phyloP scores from a whole-genome alignment of 2,888 invertebrate species.

The Chrysomela aeneicollis region DNA sequence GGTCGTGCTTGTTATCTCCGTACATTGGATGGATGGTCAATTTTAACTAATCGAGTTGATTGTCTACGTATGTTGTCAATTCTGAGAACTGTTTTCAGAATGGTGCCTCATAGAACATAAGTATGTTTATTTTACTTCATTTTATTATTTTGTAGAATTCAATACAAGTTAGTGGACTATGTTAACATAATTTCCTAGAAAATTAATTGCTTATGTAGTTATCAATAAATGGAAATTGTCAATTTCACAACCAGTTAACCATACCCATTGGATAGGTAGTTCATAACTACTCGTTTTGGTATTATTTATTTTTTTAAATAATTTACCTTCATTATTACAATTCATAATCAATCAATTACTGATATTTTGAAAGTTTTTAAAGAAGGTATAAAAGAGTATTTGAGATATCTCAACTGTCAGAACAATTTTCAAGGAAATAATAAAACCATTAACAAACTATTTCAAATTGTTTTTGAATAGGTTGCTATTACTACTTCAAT shows the following conservation, averaged over 20 bases:
- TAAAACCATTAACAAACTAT: slow-evolving; percentile 31
- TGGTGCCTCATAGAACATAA: slow-evolving; percentile 55
- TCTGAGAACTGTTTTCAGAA: slow-evolving; percentile 56
- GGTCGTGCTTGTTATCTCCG: background rate
- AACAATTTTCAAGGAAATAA: slow-evolving; percentile 30
- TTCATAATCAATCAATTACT: too few species aligned
- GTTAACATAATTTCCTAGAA: slow-evolving; percentile 21
- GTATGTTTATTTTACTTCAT: slow-evolving; percentile 52
- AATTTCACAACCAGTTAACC: slow-evolving; percentile 6
- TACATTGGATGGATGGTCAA: background rate
- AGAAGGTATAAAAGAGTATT: too few species aligned
- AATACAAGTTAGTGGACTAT: slow-evolving; percentile 25
- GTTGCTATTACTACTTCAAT: slow-evolving; percentile 2
- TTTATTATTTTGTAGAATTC: slow-evolving; percentile 41
- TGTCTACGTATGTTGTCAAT: slow-evolving; percentile 52
- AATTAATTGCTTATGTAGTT: slow-evolving; percentile 18
- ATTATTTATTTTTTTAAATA: too few species aligned
- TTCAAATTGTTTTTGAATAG: slow-evolving; percentile 24
- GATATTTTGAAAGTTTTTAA: too few species aligned
- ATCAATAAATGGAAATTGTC: slow-evolving; percentile 1
- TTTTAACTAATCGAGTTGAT: slow-evolving; percentile 22
- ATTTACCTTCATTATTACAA: too few species aligned
- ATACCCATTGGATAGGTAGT: too few species aligned
- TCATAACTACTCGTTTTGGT: too few species aligned
- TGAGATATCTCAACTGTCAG: too few species aligned